These are phyloP conservation scores for Dicranocentrus wangi DNA, from an alignment of 2,888 invertebrate genomes.

Conservation along the genomic window DNA sequence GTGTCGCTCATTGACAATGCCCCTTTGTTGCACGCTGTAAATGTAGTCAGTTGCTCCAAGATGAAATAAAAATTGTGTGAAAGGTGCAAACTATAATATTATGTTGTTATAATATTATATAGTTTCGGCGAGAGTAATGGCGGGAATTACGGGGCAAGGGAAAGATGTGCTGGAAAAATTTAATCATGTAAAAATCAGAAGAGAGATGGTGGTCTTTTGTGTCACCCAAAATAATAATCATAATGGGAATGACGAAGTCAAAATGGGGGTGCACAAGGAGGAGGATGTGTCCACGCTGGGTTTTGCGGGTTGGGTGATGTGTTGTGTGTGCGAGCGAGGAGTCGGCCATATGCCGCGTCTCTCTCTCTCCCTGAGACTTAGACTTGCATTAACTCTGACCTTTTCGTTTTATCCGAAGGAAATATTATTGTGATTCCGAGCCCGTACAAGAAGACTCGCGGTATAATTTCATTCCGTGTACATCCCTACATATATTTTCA, in stretches of 20 bases:
- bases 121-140: background rate
- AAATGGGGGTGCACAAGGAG: background rate
- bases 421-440: constrained; percentile 43
- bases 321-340: too few species aligned
- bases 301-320: background rate
- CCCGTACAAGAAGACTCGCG: constrained; percentile 30
- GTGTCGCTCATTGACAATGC: too few species aligned
- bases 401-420: constrained; percentile 30
- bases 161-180: background rate
- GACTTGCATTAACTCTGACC: constrained; percentile 48
- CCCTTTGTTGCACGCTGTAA: background rate
- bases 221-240: constrained; percentile 6
- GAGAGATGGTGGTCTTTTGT: constrained; percentile 6
- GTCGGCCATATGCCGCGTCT: constrained; percentile 3
- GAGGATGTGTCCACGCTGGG: background rate
- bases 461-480: constrained; percentile 43
- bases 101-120: background rate
- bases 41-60: too few species aligned
- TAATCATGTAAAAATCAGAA: constrained; percentile 22
- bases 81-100: background rate
- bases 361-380: background rate
- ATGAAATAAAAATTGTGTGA: too few species aligned
- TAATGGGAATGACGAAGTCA: background rate
- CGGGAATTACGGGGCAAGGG: background rate
- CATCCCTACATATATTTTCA: constrained; percentile 3